Conservation (phyloP, 2,888 invertebrate species). For the Drosophila testacea region DNA sequence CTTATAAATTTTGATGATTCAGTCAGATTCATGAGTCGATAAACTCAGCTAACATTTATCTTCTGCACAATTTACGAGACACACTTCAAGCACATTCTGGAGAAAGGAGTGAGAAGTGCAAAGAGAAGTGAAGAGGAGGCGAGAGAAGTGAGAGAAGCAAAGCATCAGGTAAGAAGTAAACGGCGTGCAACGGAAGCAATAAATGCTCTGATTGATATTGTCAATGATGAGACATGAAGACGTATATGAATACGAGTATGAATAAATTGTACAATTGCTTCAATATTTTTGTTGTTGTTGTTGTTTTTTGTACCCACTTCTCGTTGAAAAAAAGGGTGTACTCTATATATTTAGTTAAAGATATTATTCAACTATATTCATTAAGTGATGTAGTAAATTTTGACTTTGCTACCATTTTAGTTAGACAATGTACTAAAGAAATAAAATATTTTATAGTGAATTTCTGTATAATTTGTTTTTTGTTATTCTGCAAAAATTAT, state of each 20-base stretch:
- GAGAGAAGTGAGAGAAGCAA: not conserved
- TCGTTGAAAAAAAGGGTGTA: no score
- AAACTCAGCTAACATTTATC: slow-evolving; percentile 1
- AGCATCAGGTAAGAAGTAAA: slow-evolving; percentile 8
- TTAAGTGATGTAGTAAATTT: no score
- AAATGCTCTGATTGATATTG: slow-evolving; percentile 54
- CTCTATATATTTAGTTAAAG: no score
- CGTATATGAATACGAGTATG: slow-evolving; percentile 36
- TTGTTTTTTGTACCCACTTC: no score
- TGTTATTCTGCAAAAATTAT: no score
- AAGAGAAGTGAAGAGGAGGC: not conserved
- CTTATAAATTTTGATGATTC: no score
- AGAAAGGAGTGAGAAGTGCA: slow-evolving; percentile 1
- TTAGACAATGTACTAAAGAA: no score
- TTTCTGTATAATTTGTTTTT: no score
- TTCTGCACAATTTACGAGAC: slow-evolving; percentile 1
- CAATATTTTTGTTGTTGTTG: not conserved
- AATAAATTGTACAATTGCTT: slow-evolving; percentile 2
- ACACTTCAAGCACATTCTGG: not conserved
- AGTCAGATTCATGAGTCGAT: slow-evolving; percentile 6
- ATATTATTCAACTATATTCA: no score
- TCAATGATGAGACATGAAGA: slow-evolving; percentile 49
- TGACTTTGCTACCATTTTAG: no score
- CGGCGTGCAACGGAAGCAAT: slow-evolving; percentile 48
- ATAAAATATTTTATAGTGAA: no score